Base-by-base conservation (phyloP, 1,140 invertebrate species). In the Drosophila eugracilis region DNA sequence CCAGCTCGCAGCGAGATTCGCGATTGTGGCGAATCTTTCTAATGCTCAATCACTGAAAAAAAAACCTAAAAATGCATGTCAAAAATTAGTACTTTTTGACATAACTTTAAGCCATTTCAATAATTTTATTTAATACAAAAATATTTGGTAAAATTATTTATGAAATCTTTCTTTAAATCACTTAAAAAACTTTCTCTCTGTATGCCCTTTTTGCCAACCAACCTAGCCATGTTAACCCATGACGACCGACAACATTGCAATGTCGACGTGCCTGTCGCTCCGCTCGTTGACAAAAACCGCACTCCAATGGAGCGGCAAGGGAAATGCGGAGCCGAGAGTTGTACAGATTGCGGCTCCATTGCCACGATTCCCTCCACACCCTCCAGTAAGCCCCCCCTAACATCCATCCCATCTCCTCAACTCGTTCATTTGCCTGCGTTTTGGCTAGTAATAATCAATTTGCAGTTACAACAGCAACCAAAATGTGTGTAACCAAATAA, bases 391-490 rank as follows among this genome's bases (percentile, higher is more conserved):
- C n/a, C n/a, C n/a, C n/a, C n/a, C n/a, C n/a, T n/a, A n/a, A n/a
- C n/a, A n/a, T n/a, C n/a, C n/a, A n/a, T n/a, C n/a, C n/a, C n/a
- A n/a, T n/a, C 24, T 10, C 0, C 4, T n/a, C 6, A n/a, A 3
- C 37, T 30, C 32, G 28, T 30, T 36, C 52, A 36, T 50, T 41
- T 44, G 30, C 59, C 41, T 52, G 26, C 42, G 42, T 75, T 65
- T 72, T 30, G 69, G 50, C 55, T 65, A 57, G 79, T 67, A 78
- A 83, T 84, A 84, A 80, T 84, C 81, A 84, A 84, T 86, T 84
- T 80, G 62, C 77, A 76, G 81, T 72, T 60, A 60, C 65, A 71
- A 60, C 65, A 71, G 55, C 34, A 63, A 37, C 74, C 71, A 19
- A 37, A 57, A 36, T 73, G 59, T 76, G 72, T 52, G 55, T 57